Evolutionary conservation across 92 coral and sea anemone genomes (phyloP).

Genomic region (Phenganax subtilis): DNA sequence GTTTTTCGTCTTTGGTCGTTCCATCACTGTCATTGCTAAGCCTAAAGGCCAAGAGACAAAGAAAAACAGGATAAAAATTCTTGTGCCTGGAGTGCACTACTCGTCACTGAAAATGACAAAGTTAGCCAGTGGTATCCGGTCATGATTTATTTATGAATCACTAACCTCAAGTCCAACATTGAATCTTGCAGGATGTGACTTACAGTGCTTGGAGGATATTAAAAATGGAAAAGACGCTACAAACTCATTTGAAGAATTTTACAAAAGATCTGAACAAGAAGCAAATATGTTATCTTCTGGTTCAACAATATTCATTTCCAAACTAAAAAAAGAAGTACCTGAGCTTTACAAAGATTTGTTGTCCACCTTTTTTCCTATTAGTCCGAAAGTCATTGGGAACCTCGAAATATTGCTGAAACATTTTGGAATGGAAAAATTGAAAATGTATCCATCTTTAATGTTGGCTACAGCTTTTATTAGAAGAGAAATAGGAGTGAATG

Average conservation of each 20-base stretch:
- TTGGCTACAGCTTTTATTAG: conserved; percentile 16
- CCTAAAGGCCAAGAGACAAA: too few species aligned
- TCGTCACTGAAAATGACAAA: too few species aligned
- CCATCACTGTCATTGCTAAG: too few species aligned
- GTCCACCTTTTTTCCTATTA: conserved; percentile 27
- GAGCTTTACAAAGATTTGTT: conserved; percentile 21
- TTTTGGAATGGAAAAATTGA: conserved; percentile 31
- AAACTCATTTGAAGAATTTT: conserved; percentile 11
- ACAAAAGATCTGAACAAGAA: background rate
- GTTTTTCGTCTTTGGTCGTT: too few species aligned
- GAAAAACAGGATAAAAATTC: too few species aligned
- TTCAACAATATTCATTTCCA: conserved; percentile 12
- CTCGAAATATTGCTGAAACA: conserved; percentile 13
- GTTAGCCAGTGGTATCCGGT: too few species aligned
- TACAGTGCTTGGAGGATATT: conserved; percentile 8
- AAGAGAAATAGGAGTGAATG: background rate
- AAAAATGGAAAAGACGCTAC: background rate
- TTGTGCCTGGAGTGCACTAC: too few species aligned
- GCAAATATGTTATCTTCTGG: background rate
- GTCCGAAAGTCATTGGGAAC: background rate
- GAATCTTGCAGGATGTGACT: conserved; percentile 10
- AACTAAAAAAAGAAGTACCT: conserved; percentile 10
- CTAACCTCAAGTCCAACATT: background rate
- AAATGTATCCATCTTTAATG: conserved; percentile 9
- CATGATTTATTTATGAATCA: too few species aligned